phyloP scores from a whole-genome alignment of 2,113 vertebrate genomes.

The Bujurquina vittata region DNA sequence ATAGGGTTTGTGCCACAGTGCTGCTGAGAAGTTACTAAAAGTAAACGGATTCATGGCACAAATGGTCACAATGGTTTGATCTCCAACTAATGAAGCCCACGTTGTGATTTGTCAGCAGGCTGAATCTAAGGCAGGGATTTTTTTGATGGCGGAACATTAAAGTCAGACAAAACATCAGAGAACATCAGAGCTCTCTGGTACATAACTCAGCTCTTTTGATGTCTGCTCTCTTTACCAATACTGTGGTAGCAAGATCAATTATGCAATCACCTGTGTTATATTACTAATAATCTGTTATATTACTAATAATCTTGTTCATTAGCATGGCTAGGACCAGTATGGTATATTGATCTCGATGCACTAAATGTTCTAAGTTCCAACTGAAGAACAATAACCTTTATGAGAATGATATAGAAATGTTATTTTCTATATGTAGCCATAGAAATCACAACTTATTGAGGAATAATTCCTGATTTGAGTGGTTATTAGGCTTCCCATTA shows the following conservation, averaged over 20 bases:
- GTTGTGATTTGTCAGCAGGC: background rate
- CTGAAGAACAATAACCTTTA: too few species aligned
- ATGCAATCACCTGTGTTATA: background rate
- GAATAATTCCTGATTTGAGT: too few species aligned
- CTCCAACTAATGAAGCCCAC: background rate
- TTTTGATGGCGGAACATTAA: constrained; percentile 22
- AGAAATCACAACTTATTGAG: too few species aligned
- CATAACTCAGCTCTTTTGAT: constrained; percentile 30
- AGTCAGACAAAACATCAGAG: constrained; percentile 42
- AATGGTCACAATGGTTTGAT: constrained; percentile 17
- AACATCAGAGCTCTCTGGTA: constrained; percentile 26
- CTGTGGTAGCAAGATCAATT: background rate
- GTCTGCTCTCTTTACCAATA: background rate
- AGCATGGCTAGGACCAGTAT: background rate
- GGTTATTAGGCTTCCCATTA: too few species aligned
- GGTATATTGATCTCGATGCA: background rate
- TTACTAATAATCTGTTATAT: background rate
- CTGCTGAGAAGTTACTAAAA: background rate
- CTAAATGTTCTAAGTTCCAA: background rate
- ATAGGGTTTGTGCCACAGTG: background rate
- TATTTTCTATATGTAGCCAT: too few species aligned
- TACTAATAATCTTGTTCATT: background rate
- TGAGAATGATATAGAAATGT: too few species aligned
- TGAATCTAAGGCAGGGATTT: background rate
- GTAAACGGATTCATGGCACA: background rate